Base-by-base conservation (phyloP, 2,797 vertebrate genomes). In the Monodelphis domestica region DNA sequence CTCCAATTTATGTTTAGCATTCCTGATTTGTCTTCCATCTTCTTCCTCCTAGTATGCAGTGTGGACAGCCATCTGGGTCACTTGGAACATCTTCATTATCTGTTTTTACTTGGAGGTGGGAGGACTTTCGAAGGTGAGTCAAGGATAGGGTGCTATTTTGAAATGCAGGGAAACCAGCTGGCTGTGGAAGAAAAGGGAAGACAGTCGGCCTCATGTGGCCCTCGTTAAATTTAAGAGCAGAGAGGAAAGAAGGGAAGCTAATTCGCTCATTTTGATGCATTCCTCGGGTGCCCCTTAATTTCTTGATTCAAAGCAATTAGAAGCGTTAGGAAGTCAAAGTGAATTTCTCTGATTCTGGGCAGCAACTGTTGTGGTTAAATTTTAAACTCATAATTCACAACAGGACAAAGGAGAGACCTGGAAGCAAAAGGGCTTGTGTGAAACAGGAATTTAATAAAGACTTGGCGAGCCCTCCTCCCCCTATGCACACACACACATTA, bases 21-120 rank as follows among this genome's bases (percentile, higher is more conserved):
- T 30, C 96, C 89, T 30, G 95, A 4, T 97, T 54, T 95, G 45
- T 51, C 33, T 2, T 5, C 17, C 0, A 1, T 12, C 15, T 0
- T 87, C 21, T 0, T 10, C 54, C 93, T 89, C 57, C 28, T 95
- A 99, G 99, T 99, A 99, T 26, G 98, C 99, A 54, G 98, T 99
- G 93, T 99, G 99, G 99, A 98, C 98, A 0, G 99, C 99, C 5
- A 53, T 99, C 95, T 99, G 99, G 99, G 99, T 99, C 97, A 98
- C 99, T 97, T 99, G 99, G 99, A 99, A 99, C 78, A 98, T 99
- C 98, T 99, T 99, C 97, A 98, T 99, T 97, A 99, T 99, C 98
- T 99, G 99, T 95, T 99, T 99, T 98, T 99, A 99, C 98, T 98
- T 99, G 98, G 99, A 99, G 84, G 99, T 99, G 84, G 99, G 99